phyloP scores from a whole-genome alignment of 2,888 invertebrate species.

The Oxytorus armatus region DNA sequence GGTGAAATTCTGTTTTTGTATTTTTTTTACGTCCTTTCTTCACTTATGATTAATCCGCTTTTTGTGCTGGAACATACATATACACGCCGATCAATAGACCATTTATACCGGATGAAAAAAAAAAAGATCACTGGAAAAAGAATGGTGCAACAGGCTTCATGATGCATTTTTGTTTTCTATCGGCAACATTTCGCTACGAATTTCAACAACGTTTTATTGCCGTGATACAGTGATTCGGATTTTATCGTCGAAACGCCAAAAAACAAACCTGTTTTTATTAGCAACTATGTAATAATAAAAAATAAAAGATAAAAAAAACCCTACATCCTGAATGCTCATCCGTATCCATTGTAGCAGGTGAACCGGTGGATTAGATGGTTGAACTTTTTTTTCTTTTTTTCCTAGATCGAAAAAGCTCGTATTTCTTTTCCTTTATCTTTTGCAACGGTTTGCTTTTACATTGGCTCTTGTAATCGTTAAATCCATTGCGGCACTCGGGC shows the following conservation, averaged over 20 bases:
- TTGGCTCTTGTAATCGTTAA: slow-evolving; percentile 8
- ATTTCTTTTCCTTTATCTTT: slow-evolving; percentile 16
- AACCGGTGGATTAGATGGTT: not conserved
- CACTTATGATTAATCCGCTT: slow-evolving; percentile 38
- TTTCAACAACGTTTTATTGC: slow-evolving; percentile 39
- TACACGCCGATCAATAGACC: slow-evolving; percentile 41
- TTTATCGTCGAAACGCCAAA: slow-evolving; percentile 24
- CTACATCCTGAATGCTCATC: not conserved
- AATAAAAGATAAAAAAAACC: not conserved
- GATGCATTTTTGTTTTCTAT: slow-evolving; percentile 24
- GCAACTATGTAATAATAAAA: slow-evolving; percentile 7
- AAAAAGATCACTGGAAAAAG: slow-evolving; percentile 27
- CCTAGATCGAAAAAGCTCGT: slow-evolving; percentile 10
- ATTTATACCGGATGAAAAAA: slow-evolving; percentile 6
- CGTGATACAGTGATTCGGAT: slow-evolving; percentile 11
- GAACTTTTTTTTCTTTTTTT: slow-evolving; percentile 5
- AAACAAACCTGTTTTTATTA: slow-evolving; percentile 25
- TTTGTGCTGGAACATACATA: slow-evolving; percentile 27
- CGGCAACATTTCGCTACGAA: slow-evolving; percentile 45
- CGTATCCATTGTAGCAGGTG: slow-evolving; percentile 13
- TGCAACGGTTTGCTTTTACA: slow-evolving; percentile 8
- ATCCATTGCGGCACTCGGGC: not conserved
- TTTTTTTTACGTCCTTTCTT: slow-evolving; percentile 3
- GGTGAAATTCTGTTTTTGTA: slow-evolving; percentile 20
- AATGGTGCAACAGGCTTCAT: slow-evolving; percentile 6